Evolutionary conservation across 2,888 invertebrate genomes (phyloP), one percentile per base, ranked within the genome.

Genomic region (Neoascia interrupta): DNA sequence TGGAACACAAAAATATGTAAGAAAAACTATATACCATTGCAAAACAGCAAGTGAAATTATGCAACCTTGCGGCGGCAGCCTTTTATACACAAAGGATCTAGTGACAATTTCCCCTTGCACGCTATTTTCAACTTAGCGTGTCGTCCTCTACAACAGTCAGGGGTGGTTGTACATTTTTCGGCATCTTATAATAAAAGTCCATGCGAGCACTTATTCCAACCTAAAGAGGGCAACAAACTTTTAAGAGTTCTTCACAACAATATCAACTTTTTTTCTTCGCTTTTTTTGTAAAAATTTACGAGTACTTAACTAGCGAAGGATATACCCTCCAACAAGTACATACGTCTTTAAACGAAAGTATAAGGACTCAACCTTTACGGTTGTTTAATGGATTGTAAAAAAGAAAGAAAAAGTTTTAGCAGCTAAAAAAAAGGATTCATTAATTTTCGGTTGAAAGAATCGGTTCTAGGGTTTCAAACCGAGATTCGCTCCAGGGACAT

Each of bases 321-420:
- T 28, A 28, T 28, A 36, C 18, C 28, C 19, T 28, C 11, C 18
- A 41, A 31, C 16, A n/a, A 39, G 26, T 28, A 21, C 13, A 16
- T 15, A 23, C 6, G 10, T 54, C 3, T 28, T 10, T 5, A 31
- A 10, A n/a, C n/a, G 10, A 41, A 16, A 16, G 26, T 11, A 28
- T 5, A 11, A 13, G 19, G 43, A 28, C n/a, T 19, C 13, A 58
- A 21, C 23, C 19, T 8, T 31, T 21, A 43, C 31, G 43, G n/a
- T 43, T 58, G 28, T 43, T 19, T 43, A 58, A 58, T 43, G 56
- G 56, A 58, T 43, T 28, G 34, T 34, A 58, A 41, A 43, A 41
- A 28, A 8, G 90, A 13, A 28, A 43, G 15, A 11, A 31, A 6
- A 18, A 36, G 18, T 8, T n/a, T 2, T 8, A 41, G 4, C n/a